Conservation (phyloP, 1,140 invertebrate species). For the Drosophila mojavensis region DNA sequence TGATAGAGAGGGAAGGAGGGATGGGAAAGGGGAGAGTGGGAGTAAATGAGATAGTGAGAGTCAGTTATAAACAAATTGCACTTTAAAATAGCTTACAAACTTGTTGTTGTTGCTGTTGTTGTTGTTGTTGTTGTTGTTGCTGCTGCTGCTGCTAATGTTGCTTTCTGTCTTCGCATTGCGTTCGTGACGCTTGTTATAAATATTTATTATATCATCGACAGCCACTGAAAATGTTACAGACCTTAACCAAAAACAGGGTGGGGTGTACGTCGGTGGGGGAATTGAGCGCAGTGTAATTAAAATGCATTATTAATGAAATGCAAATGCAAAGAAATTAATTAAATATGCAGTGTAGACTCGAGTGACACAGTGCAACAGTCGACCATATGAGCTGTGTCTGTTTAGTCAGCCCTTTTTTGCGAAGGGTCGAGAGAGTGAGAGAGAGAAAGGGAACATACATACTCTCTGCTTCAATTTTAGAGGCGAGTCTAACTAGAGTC, state of each 20-base stretch:
- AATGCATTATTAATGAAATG: constrained; percentile 55
- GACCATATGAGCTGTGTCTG: background rate
- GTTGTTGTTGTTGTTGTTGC: background rate
- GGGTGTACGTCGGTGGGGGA: background rate
- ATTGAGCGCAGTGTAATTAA: constrained; percentile 33
- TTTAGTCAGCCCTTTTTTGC: background rate
- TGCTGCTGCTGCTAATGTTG: background rate
- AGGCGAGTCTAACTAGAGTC: too few species aligned
- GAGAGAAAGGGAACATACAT: too few species aligned
- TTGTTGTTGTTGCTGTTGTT: background rate
- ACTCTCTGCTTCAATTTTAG: too few species aligned
- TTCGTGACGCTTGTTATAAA: constrained; percentile 49
- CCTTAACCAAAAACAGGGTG: background rate
- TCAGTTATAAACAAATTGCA: constrained; percentile 49
- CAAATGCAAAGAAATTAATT: constrained; percentile 47
- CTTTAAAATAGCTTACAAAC: constrained; percentile 41
- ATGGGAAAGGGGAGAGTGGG: background rate
- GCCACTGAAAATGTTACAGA: constrained; percentile 1
- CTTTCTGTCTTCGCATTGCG: constrained; percentile 38
- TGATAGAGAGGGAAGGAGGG: background rate
- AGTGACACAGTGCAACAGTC: background rate
- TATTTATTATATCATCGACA: constrained; percentile 51
- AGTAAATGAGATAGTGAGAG: background rate
- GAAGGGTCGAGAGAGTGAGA: too few species aligned
- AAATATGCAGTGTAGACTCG: constrained; percentile 38